These are phyloP conservation scores for Reinhardtius hippoglossoides DNA, from an alignment of 2,113 vertebrate species.

Conservation along the genomic window DNA sequence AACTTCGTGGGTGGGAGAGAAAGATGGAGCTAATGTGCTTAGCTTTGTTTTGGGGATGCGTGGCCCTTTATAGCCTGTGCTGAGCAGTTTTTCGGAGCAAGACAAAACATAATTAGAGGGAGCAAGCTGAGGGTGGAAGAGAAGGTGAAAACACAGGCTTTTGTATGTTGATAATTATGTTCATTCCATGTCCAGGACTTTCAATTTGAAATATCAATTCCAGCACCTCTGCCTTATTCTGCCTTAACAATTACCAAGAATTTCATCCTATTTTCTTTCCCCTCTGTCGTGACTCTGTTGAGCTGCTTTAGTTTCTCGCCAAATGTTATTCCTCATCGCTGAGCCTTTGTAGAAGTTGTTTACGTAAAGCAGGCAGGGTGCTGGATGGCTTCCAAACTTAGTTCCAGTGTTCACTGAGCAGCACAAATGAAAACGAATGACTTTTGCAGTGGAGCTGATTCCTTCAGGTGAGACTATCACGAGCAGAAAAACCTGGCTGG, in stretches of 20 bases:
- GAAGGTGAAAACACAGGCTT: slow-evolving; percentile 31
- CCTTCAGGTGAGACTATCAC: slow-evolving; percentile 60
- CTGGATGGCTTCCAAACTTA: slow-evolving; percentile 62
- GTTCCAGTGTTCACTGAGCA: slow-evolving; percentile 60
- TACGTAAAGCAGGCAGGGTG: slow-evolving; percentile 46
- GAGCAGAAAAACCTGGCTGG: slow-evolving; percentile 34
- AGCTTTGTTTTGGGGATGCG: slow-evolving; percentile 44
- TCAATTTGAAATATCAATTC: slow-evolving; percentile 16
- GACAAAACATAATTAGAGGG: slow-evolving; percentile 51
- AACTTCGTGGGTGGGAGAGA: slow-evolving; percentile 45
- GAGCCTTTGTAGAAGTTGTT: slow-evolving; percentile 69
- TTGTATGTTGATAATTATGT: slow-evolving; percentile 30
- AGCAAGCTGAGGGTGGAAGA: slow-evolving; percentile 28
- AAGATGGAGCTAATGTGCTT: slow-evolving; percentile 44
- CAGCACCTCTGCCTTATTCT: slow-evolving; percentile 4
- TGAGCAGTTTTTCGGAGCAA: slow-evolving; percentile 35
- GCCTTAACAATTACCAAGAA: not conserved
- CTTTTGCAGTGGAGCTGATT: slow-evolving; percentile 47
- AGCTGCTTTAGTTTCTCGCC: slow-evolving; percentile 44
- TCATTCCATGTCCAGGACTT: not conserved
- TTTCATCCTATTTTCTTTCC: slow-evolving; percentile 8
- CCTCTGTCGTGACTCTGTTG: slow-evolving; percentile 24
- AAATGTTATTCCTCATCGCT: slow-evolving; percentile 45
- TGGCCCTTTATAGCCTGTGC: slow-evolving; percentile 33
- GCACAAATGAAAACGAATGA: slow-evolving; percentile 70